Percentiles rank a stretch among this genome's conserved stretches.
Evolutionary conservation across 2,888 invertebrate genomes (phyloP).

Genomic region (Mantis religiosa): DNA sequence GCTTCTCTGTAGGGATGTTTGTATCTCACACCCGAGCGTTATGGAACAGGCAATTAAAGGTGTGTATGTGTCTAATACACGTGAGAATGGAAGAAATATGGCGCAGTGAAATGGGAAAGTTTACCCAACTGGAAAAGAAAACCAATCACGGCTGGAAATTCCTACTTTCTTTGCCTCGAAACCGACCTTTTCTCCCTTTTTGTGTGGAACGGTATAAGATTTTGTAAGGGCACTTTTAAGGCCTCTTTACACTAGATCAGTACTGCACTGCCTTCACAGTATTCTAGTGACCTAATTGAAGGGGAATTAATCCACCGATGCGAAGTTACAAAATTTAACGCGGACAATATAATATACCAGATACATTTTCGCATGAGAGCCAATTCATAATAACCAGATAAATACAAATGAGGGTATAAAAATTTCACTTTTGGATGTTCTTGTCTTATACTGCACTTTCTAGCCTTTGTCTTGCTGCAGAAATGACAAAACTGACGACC

Average conservation of each 20-base stretch:
- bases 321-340: no score
- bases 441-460: no score
- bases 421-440: no score
- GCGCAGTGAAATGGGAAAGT: constrained; percentile 2
- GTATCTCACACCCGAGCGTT: neutral
- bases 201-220: neutral
- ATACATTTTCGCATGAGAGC: no score
- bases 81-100: constrained; percentile 6
- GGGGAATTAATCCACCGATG: no score
- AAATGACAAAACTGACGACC: no score
- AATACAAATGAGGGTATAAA: no score
- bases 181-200: neutral
- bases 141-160: constrained; percentile 4
- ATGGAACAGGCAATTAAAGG: neutral
- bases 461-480: no score
- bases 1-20: neutral
- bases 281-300: no score
- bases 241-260: neutral
- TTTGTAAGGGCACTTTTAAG: neutral
- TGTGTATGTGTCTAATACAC: neutral
- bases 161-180: neutral
- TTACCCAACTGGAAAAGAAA: constrained; percentile 8
- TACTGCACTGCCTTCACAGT: no score
- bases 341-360: no score
- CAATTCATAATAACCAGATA: no score